Conservation (phyloP, 2,888 invertebrate species). For the Xanthia icteritia region DNA sequence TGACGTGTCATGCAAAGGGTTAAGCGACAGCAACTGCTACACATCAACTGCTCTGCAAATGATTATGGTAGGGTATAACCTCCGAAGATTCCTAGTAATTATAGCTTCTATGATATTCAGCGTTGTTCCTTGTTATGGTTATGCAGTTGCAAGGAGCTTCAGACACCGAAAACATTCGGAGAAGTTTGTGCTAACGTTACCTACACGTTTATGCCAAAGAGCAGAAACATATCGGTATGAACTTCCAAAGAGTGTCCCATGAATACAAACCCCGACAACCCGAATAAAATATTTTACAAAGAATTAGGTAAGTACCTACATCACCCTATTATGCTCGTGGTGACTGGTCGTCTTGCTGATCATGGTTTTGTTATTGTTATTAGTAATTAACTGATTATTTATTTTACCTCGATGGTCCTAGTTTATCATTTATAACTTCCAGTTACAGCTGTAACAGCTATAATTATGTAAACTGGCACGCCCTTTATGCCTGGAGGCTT, state of each 20-base stretch:
- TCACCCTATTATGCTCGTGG: no score
- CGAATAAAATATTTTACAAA: neutral
- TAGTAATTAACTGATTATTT: no score
- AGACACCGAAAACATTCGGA: neutral
- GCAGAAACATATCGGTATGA: neutral
- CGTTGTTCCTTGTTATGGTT: neutral
- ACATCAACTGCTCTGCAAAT: neutral
- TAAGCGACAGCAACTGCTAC: neutral
- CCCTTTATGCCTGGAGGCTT: no score
- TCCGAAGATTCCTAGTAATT: neutral
- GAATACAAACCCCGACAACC: neutral
- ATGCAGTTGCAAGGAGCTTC: neutral
- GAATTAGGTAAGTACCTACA: no score
- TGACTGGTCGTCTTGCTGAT: no score
- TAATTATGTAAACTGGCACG: no score
- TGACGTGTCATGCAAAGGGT: neutral
- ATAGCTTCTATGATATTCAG: neutral
- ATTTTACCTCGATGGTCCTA: no score
- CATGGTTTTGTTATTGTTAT: no score
- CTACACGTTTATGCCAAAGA: neutral
- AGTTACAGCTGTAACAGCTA: no score
- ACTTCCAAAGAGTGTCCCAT: neutral
- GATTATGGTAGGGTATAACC: no score
- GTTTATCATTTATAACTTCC: no score
- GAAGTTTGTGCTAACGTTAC: neutral